Evolutionary conservation across 2,888 invertebrate species (phyloP), one percentile per base, ranked within the genome.

Genomic region (Incurvaria masculella): DNA sequence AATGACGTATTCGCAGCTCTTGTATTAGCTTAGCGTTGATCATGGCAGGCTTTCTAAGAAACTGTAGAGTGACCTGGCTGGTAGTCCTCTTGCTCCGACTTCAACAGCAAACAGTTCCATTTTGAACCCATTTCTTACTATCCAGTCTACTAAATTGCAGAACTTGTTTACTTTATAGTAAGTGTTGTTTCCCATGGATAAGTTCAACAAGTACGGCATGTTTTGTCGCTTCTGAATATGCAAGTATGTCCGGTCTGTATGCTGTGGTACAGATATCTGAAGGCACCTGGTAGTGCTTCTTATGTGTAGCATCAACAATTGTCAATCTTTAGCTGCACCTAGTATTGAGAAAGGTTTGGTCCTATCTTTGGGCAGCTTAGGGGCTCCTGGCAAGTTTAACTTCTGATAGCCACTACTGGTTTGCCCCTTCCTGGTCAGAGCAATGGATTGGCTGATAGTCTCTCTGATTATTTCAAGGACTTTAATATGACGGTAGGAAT

Each of bases 381-480:
- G 3, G 33, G 33, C 41, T 41, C 41, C 41, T 2, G 17, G 41
- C 14, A 41, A 41, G 11, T 41, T 41, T 14, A 41, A 4, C 17
- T 17, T 41, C 17, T 41, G 19, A 17, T 16, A 41, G 41, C 41
- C 41, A 16, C 11, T 41, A 21, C 41, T 41, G 20, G 41, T 41
- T 41, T 41, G 41, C 18, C 41, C 33, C 14, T 33, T 33, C 33
- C 33, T 33, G 14, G 33, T 33, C 33, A 8, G 33, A 14, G 33
- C 33, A 33, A 33, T 33, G 4, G 33, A 33, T 11, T 14, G 33
- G 33, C 14, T 33, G 33, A 33, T 33, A n/a, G 41, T 17, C 41
- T 41, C 41, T 41, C 41, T 41, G 41, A 41, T 41, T 14, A 41
- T 41, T 41, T 41, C 16, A 17, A 41, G 41, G 41, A 41, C 41